Conservation (phyloP, 2,797 vertebrate species). For the Nannoperca obscura region DNA sequence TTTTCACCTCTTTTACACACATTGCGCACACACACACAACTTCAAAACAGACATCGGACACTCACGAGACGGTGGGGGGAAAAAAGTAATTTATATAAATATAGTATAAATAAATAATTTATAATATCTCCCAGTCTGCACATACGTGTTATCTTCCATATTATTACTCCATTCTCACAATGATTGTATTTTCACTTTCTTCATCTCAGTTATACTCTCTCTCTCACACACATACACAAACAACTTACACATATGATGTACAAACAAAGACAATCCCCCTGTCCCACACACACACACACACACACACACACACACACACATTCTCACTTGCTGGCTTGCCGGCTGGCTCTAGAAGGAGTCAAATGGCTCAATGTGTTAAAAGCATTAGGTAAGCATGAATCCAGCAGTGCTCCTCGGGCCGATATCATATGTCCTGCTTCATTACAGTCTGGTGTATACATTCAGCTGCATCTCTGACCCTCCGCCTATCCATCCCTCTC, state of each 20-base stretch:
- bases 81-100: no score
- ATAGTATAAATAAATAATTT: no score
- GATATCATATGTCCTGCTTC: conserved; percentile 85
- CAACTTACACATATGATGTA: background rate
- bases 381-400: conserved; percentile 86
- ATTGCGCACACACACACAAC: conserved; percentile 39
- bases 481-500: conserved; percentile 64
- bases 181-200: conserved; percentile 8
- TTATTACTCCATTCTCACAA: conserved; percentile 10
- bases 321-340: conserved; percentile 37
- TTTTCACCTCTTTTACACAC: conserved; percentile 71
- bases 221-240: conserved; percentile 1
- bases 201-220: conserved; percentile 12
- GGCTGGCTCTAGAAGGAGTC: conserved; percentile 80
- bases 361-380: conserved; percentile 87
- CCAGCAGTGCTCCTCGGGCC: conserved; percentile 80
- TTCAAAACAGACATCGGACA: conserved; percentile 24
- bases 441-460: conserved; percentile 85
- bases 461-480: conserved; percentile 79
- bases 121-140: no score
- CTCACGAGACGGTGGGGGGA: background rate
- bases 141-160: background rate
- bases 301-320: conserved; percentile 21
- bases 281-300: background rate
- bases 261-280: conserved; percentile 18